Conservation (phyloP, 2,888 invertebrate species). For the Chorisops tibialis region DNA sequence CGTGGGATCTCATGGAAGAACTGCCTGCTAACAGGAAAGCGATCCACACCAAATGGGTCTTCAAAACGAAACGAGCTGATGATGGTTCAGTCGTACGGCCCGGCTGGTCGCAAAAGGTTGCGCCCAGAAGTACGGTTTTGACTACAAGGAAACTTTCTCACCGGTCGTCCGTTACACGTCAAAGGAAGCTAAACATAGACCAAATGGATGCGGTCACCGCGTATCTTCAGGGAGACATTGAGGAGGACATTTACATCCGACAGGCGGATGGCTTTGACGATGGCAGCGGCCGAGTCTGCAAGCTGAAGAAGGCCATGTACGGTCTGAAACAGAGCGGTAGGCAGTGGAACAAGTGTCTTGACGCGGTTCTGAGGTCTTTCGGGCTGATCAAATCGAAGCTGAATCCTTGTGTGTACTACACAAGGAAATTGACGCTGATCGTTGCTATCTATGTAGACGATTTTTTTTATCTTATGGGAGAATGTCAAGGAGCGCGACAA, state of each 20-base stretch:
- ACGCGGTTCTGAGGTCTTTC: neutral
- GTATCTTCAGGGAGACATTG: neutral
- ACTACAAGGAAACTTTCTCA: conserved; percentile 35
- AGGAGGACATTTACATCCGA: neutral
- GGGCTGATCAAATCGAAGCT: neutral
- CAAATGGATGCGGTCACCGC: neutral
- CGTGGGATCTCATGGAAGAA: neutral
- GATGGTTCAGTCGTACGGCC: too few relatives aligned
- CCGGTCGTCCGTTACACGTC: conserved; percentile 33
- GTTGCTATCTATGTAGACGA: conserved; percentile 6
- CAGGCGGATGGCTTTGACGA: neutral
- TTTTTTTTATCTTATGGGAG: neutral
- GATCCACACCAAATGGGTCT: too few relatives aligned
- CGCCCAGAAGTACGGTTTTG: conserved; percentile 34
- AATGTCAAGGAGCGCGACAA: neutral
- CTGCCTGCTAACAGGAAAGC: too few relatives aligned
- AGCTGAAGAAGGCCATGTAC: neutral
- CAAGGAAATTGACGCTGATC: neutral
- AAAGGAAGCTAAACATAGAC: conserved; percentile 2
- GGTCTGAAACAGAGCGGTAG: neutral
- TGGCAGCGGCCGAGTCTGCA: neutral
- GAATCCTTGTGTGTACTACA: conserved; percentile 4
- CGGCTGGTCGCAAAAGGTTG: too few relatives aligned
- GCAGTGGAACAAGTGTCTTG: neutral
- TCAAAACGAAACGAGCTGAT: conserved; percentile 30